Base-by-base conservation (phyloP, 2,797 vertebrate genomes). In the Hippoglossus hippoglossus region DNA sequence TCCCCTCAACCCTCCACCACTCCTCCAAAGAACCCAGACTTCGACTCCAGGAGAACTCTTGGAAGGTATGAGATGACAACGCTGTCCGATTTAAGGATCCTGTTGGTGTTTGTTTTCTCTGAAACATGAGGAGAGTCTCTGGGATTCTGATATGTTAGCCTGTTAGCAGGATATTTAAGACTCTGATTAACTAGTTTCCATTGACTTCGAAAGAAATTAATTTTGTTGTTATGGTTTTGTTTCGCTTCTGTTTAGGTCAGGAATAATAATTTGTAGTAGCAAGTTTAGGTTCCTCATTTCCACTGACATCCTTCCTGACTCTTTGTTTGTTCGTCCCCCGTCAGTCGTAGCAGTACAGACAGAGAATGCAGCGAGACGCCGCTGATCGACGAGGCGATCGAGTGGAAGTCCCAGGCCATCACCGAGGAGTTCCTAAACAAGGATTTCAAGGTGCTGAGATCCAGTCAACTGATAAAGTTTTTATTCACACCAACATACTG, bases 341-440 rank as follows among this genome's bases (percentile, higher is more conserved):
- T 56, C 74, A 92, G 87, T 74, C 96, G 96, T 0, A 95, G 94
- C 86, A 96, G 93, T 80, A 83, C 84, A 0, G 94, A 94, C 79
- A 94, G 96, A 58, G 98, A 99, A 78, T 96, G 96, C 85, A 95
- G 94, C 0, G 97, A 99, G 72, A 99, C 97, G 85, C 85, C 93
- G 1, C 87, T 92, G 57, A 91, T 91, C 0, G 21, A 50, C 93
- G 6, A 44, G n/a, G n/a, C n/a, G 82, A 89, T 98, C 41, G 96
- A 97, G 89, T 96, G 95, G 80, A 99, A 98, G 82, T 98, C 95
- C 64, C 97, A 94, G 90, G 94, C 98, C 73, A 98, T 99, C 84
- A 96, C 99, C 71, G 98, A 99, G 58, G 98, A 99, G 89, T 99
- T 98, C 90, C 94, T 99, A 79, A 98, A 99, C 92, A 98, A 97